phyloP scores from a whole-genome alignment of 2,113 vertebrate genomes.

The Lycaon pictus region DNA sequence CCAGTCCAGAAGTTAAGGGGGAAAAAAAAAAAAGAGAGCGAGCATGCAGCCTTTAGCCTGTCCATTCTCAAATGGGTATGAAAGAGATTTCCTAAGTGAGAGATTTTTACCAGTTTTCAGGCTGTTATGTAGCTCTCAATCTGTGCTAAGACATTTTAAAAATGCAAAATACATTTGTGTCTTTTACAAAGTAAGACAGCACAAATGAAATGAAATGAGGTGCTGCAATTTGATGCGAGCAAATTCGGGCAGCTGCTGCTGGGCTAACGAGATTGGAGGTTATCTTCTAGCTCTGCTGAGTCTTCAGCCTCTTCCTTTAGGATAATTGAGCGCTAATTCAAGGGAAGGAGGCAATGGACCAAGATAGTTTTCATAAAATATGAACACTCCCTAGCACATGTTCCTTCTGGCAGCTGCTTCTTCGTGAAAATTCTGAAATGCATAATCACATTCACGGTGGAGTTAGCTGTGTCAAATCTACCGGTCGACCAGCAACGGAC shows the following conservation, averaged over 20 bases:
- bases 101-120: constrained; percentile 48
- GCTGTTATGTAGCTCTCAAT: constrained; percentile 39
- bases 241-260: constrained; percentile 5
- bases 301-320: constrained; percentile 53
- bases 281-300: not conserved
- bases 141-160: constrained; percentile 62
- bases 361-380: constrained; percentile 55
- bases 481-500: not conserved
- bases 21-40: not conserved
- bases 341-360: constrained; percentile 61
- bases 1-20: not conserved
- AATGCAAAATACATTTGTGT: not conserved
- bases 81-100: constrained; percentile 46
- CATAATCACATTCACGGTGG: not conserved
- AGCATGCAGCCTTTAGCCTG: not conserved
- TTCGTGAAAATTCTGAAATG: constrained; percentile 37
- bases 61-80: constrained; percentile 20
- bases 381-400: not conserved
- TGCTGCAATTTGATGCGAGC: not conserved
- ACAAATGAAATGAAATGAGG: not conserved
- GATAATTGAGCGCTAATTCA: constrained; percentile 68
- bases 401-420: constrained; percentile 1
- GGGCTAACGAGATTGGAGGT: constrained; percentile 13
- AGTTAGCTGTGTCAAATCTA: not conserved
- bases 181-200: constrained; percentile 34